A percentile compares a stretch with the other conserved stretches of the same genome.
Evolutionary conservation across 2,888 invertebrate genomes (phyloP).

Genomic region (Gnatocerus cornutus): DNA sequence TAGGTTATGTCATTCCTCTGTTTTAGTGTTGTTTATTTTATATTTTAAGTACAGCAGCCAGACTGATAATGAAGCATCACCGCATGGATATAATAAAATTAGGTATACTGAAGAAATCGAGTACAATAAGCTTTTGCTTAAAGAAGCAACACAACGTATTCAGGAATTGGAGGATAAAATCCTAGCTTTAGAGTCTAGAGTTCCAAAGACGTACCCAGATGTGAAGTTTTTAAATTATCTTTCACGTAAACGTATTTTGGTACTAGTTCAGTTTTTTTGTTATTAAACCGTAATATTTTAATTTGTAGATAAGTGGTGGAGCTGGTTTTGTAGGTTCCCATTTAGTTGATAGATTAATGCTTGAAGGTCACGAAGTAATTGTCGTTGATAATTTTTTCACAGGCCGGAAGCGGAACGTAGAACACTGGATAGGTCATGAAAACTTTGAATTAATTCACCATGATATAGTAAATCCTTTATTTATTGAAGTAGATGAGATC

Average conservation of each 20-base stretch:
- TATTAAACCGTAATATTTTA: neutral
- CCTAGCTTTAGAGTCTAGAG: constrained; percentile 79
- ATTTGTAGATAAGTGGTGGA: constrained; percentile 89
- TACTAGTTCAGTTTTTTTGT: constrained; percentile 66
- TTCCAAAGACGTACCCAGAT: constrained; percentile 90
- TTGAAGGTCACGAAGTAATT: constrained; percentile 96
- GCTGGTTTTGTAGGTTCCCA: constrained; percentile 99
- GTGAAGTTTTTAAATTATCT: constrained; percentile 95
- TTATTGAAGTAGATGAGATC: constrained; percentile 98
- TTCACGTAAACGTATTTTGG: constrained; percentile 92
- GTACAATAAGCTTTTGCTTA: constrained; percentile 65
- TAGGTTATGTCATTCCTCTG: constrained; percentile 56
- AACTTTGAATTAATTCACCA: constrained; percentile 99
- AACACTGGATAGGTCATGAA: constrained; percentile 99
- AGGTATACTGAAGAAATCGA: constrained; percentile 54
- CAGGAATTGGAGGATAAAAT: constrained; percentile 82
- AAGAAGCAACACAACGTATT: constrained; percentile 78
- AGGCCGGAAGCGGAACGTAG: constrained; percentile 96
- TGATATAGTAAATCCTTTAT: constrained; percentile 98
- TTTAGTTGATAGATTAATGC: constrained; percentile 95
- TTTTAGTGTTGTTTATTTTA: constrained; percentile 36
- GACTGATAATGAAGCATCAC: neutral
- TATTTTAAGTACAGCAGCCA: constrained; percentile 12
- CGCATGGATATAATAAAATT: constrained; percentile 26
- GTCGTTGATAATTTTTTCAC: constrained; percentile 99